Conservation (phyloP, 2,113 vertebrate genomes). For the Beaufortia kweichowensis region DNA sequence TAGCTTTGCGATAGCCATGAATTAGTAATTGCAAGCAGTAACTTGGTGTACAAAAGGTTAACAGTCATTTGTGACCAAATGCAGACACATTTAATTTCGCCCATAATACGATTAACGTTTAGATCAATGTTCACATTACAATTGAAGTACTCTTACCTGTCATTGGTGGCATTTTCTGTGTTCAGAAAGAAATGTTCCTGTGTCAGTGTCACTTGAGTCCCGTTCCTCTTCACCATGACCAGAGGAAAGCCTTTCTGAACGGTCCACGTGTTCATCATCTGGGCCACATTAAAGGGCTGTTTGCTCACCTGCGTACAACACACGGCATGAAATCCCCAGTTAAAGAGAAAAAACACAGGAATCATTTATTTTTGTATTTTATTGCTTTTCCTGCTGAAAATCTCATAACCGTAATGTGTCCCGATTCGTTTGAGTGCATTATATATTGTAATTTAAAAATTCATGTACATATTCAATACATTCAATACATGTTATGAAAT, state of each 20-base stretch:
- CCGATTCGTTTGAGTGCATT: too few relatives aligned
- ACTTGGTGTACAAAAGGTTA: not conserved
- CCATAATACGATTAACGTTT: not conserved
- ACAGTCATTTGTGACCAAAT: not conserved
- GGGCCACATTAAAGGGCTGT: constrained; percentile 77
- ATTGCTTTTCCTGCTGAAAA: too few relatives aligned
- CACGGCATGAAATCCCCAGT: not conserved
- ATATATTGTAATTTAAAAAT: too few relatives aligned
- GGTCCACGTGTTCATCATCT: constrained; percentile 93
- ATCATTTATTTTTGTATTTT: too few relatives aligned
- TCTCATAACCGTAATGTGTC: too few relatives aligned
- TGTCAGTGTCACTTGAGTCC: constrained; percentile 74
- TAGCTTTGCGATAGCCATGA: not conserved
- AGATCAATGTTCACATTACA: not conserved
- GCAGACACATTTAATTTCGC: not conserved
- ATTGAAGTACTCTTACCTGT: constrained; percentile 29
- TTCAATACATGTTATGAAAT: too few relatives aligned
- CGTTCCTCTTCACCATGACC: constrained; percentile 81
- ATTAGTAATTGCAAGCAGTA: not conserved
- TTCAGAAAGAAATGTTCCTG: constrained; percentile 87
- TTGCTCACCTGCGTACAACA: constrained; percentile 69
- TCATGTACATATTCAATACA: too few relatives aligned
- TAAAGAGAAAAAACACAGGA: too few relatives aligned
- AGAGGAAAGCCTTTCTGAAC: constrained; percentile 92
- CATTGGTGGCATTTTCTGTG: constrained; percentile 68